Conservation (phyloP, 2,888 invertebrate genomes). For the Hedychridium roseum region DNA sequence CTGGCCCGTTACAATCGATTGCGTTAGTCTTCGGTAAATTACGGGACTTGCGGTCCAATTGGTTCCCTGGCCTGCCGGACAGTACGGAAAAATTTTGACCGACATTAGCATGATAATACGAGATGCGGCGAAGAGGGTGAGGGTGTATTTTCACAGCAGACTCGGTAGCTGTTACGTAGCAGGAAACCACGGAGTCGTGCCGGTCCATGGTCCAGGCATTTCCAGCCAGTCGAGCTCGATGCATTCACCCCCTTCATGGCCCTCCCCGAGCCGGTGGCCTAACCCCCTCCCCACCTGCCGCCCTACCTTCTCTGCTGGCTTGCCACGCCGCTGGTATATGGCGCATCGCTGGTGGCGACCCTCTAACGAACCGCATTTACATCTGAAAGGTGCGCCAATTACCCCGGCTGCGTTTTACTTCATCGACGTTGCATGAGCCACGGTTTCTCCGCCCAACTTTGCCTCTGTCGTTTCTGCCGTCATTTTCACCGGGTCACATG, state of each 20-base stretch:
- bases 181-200: slow-evolving; percentile 22
- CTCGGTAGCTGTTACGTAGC: slow-evolving; percentile 6
- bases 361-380: slow-evolving; percentile 60
- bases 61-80: slow-evolving; percentile 4
- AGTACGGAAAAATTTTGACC: slow-evolving; percentile 12
- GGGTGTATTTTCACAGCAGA: slow-evolving; percentile 2
- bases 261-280: too few species aligned
- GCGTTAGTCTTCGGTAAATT: neutral
- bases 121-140: slow-evolving; percentile 4
- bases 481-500: slow-evolving; percentile 30
- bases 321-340: slow-evolving; percentile 15
- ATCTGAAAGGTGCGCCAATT: slow-evolving; percentile 59
- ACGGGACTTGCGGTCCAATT: too few species aligned
- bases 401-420: slow-evolving; percentile 51
- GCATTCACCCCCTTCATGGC: slow-evolving; percentile 21
- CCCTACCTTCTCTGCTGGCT: slow-evolving; percentile 19
- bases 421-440: slow-evolving; percentile 37
- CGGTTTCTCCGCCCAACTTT: too few species aligned
- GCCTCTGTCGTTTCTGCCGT: too few species aligned
- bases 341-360: slow-evolving; percentile 43
- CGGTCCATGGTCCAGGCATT: slow-evolving; percentile 35
- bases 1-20: too few species aligned
- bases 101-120: slow-evolving; percentile 27
- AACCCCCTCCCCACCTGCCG: too few species aligned
- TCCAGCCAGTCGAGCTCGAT: slow-evolving; percentile 39